phyloP scores from a whole-genome alignment of 2,113 vertebrate species.

The Strigops habroptila region DNA sequence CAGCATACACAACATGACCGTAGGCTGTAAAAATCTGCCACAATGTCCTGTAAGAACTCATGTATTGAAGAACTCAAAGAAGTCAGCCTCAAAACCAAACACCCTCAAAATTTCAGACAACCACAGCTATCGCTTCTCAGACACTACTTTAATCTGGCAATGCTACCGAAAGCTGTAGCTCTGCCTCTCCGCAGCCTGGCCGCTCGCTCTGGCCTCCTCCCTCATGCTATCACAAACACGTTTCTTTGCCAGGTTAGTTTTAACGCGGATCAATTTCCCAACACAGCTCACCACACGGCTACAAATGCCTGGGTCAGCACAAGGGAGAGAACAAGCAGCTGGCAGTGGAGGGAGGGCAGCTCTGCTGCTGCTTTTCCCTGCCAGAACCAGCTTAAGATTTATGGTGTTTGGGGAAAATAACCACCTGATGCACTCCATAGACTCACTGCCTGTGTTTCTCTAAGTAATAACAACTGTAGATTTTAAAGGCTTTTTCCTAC shows the following conservation, averaged over 20 bases:
- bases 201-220: constrained; percentile 22
- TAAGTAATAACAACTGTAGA: background rate
- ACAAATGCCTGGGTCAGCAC: constrained; percentile 33
- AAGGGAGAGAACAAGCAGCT: constrained; percentile 42
- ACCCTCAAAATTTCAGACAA: background rate
- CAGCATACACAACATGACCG: background rate
- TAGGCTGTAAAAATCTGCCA: background rate
- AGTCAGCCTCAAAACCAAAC: background rate
- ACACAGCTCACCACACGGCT: constrained; percentile 10
- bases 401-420: background rate
- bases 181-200: background rate
- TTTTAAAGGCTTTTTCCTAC: background rate
- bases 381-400: constrained; percentile 28
- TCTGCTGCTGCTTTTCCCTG: background rate
- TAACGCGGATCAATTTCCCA: constrained; percentile 40
- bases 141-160: background rate
- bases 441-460: background rate
- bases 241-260: constrained; percentile 28
- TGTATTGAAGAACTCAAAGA: background rate
- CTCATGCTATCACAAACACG: constrained; percentile 20
- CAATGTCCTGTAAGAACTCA: background rate
- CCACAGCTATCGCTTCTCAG: fast-evolving
- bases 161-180: background rate
- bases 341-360: background rate
- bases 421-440: constrained; percentile 8